phyloP scores from a whole-genome alignment of 2,113 vertebrate species.

The Gasterosteus aculeatus region DNA sequence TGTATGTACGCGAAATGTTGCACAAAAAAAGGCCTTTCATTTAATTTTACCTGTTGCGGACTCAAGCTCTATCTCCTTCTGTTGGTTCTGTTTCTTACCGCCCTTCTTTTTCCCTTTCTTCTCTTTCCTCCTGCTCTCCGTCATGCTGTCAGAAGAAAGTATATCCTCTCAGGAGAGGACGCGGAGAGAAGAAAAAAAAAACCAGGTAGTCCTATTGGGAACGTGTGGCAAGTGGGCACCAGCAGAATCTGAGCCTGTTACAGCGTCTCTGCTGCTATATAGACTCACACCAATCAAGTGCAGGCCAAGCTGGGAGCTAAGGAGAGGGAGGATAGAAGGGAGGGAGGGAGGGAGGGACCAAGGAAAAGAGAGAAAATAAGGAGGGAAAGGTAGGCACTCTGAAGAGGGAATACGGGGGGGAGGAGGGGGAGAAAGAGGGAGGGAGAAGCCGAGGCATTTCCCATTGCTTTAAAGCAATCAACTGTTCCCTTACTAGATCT shows the following conservation, averaged over 20 bases:
- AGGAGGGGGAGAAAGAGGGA: conserved; percentile 50
- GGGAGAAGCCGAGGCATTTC: conserved; percentile 78
- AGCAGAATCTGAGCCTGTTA: conserved; percentile 80
- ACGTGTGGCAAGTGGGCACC: conserved; percentile 74
- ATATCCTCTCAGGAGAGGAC: conserved; percentile 75
- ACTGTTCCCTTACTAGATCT: conserved; percentile 74
- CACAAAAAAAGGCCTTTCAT: conserved; percentile 35
- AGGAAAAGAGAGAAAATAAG: conserved; percentile 32
- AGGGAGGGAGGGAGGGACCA: conserved; percentile 53
- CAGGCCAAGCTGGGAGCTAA: background rate
- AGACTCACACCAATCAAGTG: conserved; percentile 81
- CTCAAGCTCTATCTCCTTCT: conserved; percentile 70
- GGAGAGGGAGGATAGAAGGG: conserved; percentile 26
- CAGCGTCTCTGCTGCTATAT: conserved; percentile 81
- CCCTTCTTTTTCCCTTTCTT: conserved; percentile 77
- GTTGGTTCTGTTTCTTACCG: conserved; percentile 58
- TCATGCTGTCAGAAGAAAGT: conserved; percentile 80
- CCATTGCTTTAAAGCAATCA: conserved; percentile 81
- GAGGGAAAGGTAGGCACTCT: conserved; percentile 54
- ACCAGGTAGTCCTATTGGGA: conserved; percentile 76
- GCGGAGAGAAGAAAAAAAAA: conserved; percentile 38
- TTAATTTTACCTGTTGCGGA: conserved; percentile 74
- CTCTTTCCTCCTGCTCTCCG: conserved; percentile 78
- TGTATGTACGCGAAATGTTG: conserved; percentile 20
- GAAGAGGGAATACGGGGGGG: conserved; percentile 52